Conservation (phyloP, 2,797 vertebrate species). For the Hyperoplus immaculatus region DNA sequence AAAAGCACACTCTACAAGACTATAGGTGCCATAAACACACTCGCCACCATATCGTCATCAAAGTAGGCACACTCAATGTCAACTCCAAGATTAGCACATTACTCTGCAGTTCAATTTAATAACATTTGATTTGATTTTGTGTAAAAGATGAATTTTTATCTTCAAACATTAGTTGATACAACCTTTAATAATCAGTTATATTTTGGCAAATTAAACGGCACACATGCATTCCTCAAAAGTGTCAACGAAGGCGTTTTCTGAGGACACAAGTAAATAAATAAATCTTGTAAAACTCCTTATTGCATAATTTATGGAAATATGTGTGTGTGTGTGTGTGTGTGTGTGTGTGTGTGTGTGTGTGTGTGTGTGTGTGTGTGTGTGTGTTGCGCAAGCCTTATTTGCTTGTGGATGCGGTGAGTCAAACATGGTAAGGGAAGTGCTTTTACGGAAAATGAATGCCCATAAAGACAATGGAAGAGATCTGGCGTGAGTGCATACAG, state of each 20-base stretch:
- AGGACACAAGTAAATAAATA: slow-evolving; percentile 9
- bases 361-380: slow-evolving; percentile 45
- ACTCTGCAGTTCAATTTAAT: background rate
- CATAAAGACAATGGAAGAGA: slow-evolving; percentile 70
- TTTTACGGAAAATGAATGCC: slow-evolving; percentile 72
- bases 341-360: slow-evolving; percentile 49
- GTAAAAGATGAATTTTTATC: too few relatives aligned
- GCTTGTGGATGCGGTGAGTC: slow-evolving; percentile 49
- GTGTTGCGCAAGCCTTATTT: slow-evolving; percentile 32
- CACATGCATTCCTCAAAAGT: slow-evolving; percentile 1
- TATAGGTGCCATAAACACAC: slow-evolving; percentile 37
- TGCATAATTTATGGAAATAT: slow-evolving; percentile 26
- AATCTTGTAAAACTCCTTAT: slow-evolving; percentile 48
- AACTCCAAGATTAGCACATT: slow-evolving; percentile 15
- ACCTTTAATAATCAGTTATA: background rate
- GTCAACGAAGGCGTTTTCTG: slow-evolving; percentile 25
- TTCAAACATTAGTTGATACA: background rate
- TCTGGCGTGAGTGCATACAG: slow-evolving; percentile 34
- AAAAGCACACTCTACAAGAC: slow-evolving; percentile 36
- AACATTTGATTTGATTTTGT: background rate
- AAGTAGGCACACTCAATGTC: slow-evolving; percentile 48
- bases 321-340: slow-evolving; percentile 26
- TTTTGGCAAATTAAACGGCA: background rate
- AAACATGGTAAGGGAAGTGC: slow-evolving; percentile 63
- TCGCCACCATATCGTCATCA: slow-evolving; percentile 37